Conservation (phyloP, 2,113 vertebrate species). For the Zingel zingel region DNA sequence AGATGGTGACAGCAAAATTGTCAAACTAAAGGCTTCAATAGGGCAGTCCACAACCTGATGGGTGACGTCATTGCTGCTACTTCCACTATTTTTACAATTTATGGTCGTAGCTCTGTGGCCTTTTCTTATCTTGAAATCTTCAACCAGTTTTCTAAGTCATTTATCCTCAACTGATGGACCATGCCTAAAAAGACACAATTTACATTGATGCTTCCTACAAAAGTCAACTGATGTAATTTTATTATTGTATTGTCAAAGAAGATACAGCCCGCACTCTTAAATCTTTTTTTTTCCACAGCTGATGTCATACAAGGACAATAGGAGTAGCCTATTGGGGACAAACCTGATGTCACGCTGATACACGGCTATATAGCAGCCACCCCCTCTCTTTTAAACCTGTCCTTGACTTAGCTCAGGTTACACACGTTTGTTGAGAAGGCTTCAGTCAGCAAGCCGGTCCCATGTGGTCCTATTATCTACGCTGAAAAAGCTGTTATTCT, state of each 20-base stretch:
- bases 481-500: slow-evolving; percentile 56
- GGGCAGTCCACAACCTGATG: no score
- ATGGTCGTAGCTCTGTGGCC: not conserved
- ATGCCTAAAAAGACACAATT: not conserved
- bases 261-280: not conserved
- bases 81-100: no score
- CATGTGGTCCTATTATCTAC: slow-evolving; percentile 78
- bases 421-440: slow-evolving; percentile 50
- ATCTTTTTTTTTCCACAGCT: not conserved
- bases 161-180: not conserved
- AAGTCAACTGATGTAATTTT: not conserved
- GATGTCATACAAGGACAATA: slow-evolving; percentile 37
- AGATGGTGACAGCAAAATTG: no score
- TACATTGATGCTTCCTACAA: not conserved
- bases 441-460: slow-evolving; percentile 60
- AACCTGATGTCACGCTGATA: slow-evolving; percentile 13
- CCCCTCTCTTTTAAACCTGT: slow-evolving; percentile 42
- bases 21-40: no score
- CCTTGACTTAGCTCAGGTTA: slow-evolving; percentile 75
- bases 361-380: slow-evolving; percentile 6
- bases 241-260: not conserved
- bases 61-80: no score
- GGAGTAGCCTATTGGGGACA: not conserved
- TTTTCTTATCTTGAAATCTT: slow-evolving; percentile 9
- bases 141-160: not conserved